phyloP scores from a whole-genome alignment of 2,113 vertebrate species.

The Buteo buteo region DNA sequence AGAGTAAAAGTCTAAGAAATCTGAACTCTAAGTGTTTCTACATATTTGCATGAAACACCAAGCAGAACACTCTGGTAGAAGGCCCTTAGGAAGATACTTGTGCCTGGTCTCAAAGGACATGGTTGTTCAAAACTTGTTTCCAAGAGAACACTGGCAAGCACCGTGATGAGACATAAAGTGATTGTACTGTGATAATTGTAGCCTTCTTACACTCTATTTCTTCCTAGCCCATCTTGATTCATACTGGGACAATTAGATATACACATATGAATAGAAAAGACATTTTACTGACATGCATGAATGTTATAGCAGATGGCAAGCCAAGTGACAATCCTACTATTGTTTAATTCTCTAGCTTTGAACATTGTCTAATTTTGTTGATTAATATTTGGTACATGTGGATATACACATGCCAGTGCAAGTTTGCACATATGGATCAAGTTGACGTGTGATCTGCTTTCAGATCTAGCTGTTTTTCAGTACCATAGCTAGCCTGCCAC shows the following conservation, averaged over 20 bases:
- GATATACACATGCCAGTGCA: not conserved
- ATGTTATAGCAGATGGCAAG: not conserved
- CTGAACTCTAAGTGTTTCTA: not conserved
- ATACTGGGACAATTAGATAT: not conserved
- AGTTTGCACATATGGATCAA: not conserved
- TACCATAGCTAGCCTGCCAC: not conserved
- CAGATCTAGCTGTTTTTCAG: not conserved
- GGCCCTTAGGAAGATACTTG: not conserved
- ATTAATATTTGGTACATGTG: not conserved
- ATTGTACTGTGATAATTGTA: not conserved
- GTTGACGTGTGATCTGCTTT: not conserved
- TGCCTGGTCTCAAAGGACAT: not conserved
- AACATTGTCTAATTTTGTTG: not conserved
- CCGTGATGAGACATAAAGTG: not conserved
- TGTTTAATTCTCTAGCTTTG: not conserved
- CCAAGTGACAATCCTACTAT: not conserved
- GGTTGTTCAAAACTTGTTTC: not conserved
- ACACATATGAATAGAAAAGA: not conserved
- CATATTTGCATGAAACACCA: not conserved
- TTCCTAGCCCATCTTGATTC: not conserved
- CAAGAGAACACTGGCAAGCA: not conserved
- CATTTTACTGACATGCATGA: not conserved
- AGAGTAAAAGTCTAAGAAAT: not conserved
- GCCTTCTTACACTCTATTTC: not conserved
- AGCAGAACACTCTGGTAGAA: not conserved